Evolutionary conservation across 2,113 vertebrate genomes (phyloP).

Genomic region (Planiliza haematocheilus): DNA sequence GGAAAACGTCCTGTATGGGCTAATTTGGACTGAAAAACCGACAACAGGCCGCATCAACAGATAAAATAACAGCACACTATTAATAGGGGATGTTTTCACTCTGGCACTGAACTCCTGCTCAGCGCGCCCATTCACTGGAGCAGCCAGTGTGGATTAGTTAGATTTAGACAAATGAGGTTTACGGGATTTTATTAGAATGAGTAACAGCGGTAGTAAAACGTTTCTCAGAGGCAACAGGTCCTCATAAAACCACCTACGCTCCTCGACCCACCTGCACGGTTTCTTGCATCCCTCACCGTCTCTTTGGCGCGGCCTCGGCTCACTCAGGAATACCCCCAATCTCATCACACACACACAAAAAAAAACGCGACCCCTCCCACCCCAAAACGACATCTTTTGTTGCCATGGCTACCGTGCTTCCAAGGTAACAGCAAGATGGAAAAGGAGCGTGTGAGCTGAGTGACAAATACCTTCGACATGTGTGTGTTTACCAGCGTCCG

Average conservation of each 20-base stretch:
- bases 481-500: slow-evolving; percentile 66
- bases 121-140: slow-evolving; percentile 16
- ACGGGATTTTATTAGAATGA: slow-evolving; percentile 11
- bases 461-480: slow-evolving; percentile 81
- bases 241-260: not conserved
- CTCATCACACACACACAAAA: slow-evolving; percentile 33
- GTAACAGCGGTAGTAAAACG: slow-evolving; percentile 9
- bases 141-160: slow-evolving; percentile 26
- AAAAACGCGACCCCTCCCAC: slow-evolving; percentile 26
- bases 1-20: slow-evolving; percentile 55
- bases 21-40: slow-evolving; percentile 52
- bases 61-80: slow-evolving; percentile 45
- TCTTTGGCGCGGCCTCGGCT: slow-evolving; percentile 55
- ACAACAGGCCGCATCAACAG: slow-evolving; percentile 43
- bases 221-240: slow-evolving; percentile 67
- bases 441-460: slow-evolving; percentile 80
- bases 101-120: slow-evolving; percentile 29
- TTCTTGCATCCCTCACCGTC: slow-evolving; percentile 11
- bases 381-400: slow-evolving; percentile 80
- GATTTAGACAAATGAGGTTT: slow-evolving; percentile 33
- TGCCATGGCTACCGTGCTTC: slow-evolving; percentile 85
- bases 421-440: slow-evolving; percentile 83
- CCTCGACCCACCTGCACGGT: not conserved
- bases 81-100: slow-evolving; percentile 34
- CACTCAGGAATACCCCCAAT: slow-evolving; percentile 66